phyloP scores from a whole-genome alignment of 2,888 invertebrate species.

The Macrosiphum euphorbiae region DNA sequence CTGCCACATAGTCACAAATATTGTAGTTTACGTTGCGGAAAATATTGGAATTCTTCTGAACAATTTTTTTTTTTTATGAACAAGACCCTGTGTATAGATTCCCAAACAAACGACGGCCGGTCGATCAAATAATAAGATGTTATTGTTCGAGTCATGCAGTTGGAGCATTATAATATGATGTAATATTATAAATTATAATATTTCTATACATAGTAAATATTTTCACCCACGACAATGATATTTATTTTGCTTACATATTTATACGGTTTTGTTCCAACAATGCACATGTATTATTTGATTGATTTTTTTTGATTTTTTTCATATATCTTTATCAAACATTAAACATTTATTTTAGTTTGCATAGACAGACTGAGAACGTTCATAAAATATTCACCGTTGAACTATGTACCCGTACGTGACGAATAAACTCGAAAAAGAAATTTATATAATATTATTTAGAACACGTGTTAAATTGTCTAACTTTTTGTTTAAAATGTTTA shows the following conservation, averaged over 20 bases:
- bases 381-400: background rate
- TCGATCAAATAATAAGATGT: background rate
- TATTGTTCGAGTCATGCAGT: background rate
- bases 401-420: background rate
- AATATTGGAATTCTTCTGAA: background rate
- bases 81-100: background rate
- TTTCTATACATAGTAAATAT: background rate
- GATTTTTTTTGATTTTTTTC: background rate
- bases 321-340: background rate
- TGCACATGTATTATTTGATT: conserved; percentile 3
- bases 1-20: conserved; percentile 7
- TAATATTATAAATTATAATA: background rate
- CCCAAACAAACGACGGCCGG: background rate
- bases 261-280: background rate
- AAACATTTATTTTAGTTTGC: background rate
- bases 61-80: background rate
- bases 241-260: background rate
- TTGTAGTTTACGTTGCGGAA: background rate
- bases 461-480: background rate
- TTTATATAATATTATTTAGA: background rate
- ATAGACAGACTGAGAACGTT: background rate
- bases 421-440: background rate
- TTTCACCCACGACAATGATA: background rate
- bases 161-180: background rate
- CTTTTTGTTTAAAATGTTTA: background rate